A percentile compares a stretch with the other conserved stretches of the same genome.
phyloP scores from a whole-genome alignment of 2,113 vertebrate genomes.

The Microtus ochrogaster region DNA sequence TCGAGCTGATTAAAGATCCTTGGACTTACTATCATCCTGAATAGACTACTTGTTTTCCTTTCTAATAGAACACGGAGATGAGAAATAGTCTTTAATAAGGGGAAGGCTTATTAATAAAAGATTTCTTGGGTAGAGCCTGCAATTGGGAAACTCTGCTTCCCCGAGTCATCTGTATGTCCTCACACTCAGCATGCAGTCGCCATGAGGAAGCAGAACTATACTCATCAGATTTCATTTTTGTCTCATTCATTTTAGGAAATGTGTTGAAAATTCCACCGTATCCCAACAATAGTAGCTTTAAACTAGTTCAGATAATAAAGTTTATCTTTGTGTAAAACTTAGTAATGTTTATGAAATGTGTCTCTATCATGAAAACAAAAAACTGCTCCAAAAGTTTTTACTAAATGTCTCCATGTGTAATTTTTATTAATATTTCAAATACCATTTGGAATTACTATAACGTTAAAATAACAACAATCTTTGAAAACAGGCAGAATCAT shows the following conservation, averaged over 20 bases:
- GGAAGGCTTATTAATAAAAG: conserved; percentile 62
- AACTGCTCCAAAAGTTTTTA: background rate
- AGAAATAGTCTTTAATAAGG: conserved; percentile 67
- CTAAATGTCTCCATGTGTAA: background rate
- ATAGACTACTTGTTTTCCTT: conserved; percentile 57
- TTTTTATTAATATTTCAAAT: background rate
- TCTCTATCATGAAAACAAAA: background rate
- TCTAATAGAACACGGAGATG: background rate
- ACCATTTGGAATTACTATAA: background rate
- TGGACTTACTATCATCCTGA: background rate
- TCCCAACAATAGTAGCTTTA: background rate
- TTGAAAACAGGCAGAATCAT: background rate
- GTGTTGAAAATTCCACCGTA: conserved; percentile 6
- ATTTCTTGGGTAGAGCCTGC: conserved; percentile 51
- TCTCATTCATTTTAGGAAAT: conserved; percentile 45
- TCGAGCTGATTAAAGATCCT: background rate
- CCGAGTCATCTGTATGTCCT: conserved; percentile 71
- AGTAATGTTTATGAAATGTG: background rate
- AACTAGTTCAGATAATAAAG: background rate
- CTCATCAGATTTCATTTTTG: conserved; percentile 73
- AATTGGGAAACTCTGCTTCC: conserved; percentile 49
- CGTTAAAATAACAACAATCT: background rate
- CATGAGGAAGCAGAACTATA: conserved; percentile 23
- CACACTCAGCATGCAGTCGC: background rate
- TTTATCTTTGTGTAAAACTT: background rate